Evolutionary conservation across 2,888 invertebrate species (phyloP), one percentile per base, ranked within the genome.

Genomic region (Megaustenia siamemsis): DNA sequence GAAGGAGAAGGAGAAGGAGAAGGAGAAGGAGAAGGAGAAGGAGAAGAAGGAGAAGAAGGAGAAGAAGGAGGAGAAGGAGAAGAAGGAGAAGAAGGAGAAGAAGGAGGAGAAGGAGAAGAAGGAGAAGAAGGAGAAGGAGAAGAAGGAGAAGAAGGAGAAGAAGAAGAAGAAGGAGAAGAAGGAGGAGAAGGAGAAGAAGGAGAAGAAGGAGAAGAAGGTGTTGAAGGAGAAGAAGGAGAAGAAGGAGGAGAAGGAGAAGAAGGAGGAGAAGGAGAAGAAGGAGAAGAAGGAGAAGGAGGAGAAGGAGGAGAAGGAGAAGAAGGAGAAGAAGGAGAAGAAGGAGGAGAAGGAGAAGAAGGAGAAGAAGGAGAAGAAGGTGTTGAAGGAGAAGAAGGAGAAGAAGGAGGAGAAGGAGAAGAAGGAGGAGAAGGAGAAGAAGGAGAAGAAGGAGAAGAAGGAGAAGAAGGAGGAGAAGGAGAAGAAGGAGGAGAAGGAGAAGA

Each of bases 131-230:
- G 18, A 49, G 49, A 49, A 49, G 49, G 18, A 49, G 49, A 49
- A 49, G 49, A 49, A 49, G 49, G 18, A 49, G 49, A 49, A 49
- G 49, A 49, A 49, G 49, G 18, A 49, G 49, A 49, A 49, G 49
- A 49, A 49, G 49, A 69, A 71, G 38, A 6, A 32, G 24, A 71
- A 71, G 24, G 24, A 71, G 38, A 35, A 71, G 71, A 35, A 71
- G 38, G 24, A 71, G 38, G 35, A 71, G 38, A 35, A 71, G 38
- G 24, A 71, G 38, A 35, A 71, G 38, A 35, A 71, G 38, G 24
- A 71, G 71, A 35, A 71, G 71, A 71, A 71, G 71, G 24, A 71
- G 80, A 49, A 81, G n/a, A n/a, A n/a, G n/a, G n/a, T n/a, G n/a
- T n/a, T n/a, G n/a, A n/a, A n/a, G n/a, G n/a, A n/a, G n/a, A 32